A percentile compares a stretch with the other conserved stretches of the same genome.
Evolutionary conservation across 92 coral and sea anemone species (phyloP).

Genomic region (Porites divaricata): DNA sequence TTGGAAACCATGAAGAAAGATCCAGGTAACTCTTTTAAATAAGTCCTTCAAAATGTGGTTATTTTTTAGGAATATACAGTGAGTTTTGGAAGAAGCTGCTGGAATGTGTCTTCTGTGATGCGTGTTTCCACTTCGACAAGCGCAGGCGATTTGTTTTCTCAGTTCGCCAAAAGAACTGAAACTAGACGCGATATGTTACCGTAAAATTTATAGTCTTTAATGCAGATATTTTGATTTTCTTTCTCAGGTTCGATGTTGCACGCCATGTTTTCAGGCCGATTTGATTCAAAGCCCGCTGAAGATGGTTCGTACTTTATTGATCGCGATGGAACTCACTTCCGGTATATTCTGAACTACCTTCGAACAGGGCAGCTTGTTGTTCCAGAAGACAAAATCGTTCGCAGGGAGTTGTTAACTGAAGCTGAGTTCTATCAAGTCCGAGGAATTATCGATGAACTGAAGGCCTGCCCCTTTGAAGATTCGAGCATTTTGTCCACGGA

Average conservation of each 20-base stretch:
- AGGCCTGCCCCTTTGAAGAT: constrained; percentile 4
- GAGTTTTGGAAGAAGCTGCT: too few relatives aligned
- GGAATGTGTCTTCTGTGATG: too few relatives aligned
- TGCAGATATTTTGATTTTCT: too few relatives aligned
- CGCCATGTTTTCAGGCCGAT: constrained; percentile 48
- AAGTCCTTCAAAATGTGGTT: too few relatives aligned
- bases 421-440: constrained; percentile 73
- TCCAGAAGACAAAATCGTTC: constrained; percentile 49
- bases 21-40: too few relatives aligned
- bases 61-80: too few relatives aligned
- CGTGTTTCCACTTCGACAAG: too few relatives aligned
- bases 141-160: too few relatives aligned
- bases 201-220: too few relatives aligned
- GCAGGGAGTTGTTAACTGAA: constrained; percentile 48
- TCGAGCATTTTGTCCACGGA: constrained; percentile 5
- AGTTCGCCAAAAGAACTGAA: too few relatives aligned
- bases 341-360: constrained; percentile 65
- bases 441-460: constrained; percentile 49
- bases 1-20: constrained; percentile 55
- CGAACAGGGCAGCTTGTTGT: constrained; percentile 69
- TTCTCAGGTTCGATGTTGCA: constrained; percentile 5
- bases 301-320: constrained; percentile 71
- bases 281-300: constrained; percentile 60
- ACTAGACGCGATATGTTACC: too few relatives aligned
- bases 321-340: constrained; percentile 74